phyloP scores from a whole-genome alignment of 2,113 vertebrate genomes.

The Ondatra zibethicus region DNA sequence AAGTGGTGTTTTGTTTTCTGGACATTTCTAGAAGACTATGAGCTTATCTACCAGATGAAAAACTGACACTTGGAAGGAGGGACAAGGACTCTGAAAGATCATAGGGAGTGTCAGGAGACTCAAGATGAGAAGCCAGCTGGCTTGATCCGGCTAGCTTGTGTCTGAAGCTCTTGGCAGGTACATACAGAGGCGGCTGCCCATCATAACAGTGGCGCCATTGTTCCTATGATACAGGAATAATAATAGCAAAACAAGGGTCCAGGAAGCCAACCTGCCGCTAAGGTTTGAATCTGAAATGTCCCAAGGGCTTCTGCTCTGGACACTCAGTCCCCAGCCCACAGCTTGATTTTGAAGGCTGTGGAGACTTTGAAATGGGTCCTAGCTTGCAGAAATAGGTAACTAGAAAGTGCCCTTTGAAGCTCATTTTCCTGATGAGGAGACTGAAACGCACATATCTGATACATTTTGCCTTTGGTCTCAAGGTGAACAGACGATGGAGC shows the following conservation, averaged over 20 bases:
- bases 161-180: not conserved
- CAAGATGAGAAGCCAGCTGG: not conserved
- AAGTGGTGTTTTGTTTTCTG: not conserved
- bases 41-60: slow-evolving; percentile 7
- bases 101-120: not conserved
- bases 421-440: slow-evolving; percentile 15
- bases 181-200: not conserved
- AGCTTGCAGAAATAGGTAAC: not conserved
- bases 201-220: not conserved
- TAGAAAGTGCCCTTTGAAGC: not conserved
- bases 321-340: not conserved
- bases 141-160: not conserved
- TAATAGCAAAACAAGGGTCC: not conserved
- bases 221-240: not conserved
- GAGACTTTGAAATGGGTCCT: not conserved
- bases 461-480: not conserved
- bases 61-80: not conserved
- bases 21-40: not conserved
- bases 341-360: not conserved
- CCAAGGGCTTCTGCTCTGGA: not conserved
- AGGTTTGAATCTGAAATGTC: not conserved
- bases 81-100: not conserved
- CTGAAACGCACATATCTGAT: not conserved
- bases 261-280: not conserved
- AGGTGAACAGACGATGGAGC: not conserved